Percentiles rank a stretch among this genome's conserved stretches.
These are phyloP conservation scores for Scopus umbretta DNA, from an alignment of 2,113 vertebrate genomes.

Conservation along the genomic window DNA sequence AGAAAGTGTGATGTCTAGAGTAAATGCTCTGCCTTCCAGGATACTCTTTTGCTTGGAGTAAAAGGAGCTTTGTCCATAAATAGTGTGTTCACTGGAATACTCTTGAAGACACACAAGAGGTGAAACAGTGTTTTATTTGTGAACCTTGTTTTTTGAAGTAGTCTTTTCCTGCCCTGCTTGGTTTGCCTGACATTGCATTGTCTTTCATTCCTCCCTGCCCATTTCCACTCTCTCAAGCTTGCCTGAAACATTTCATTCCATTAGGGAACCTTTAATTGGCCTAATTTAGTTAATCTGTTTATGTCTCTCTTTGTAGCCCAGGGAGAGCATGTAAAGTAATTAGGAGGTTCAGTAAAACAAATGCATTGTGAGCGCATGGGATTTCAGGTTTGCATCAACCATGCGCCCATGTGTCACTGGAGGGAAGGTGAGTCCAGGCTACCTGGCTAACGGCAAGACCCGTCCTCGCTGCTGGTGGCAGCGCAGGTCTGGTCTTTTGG, in stretches of 20 bases:
- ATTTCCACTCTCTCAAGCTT: slow-evolving; percentile 22
- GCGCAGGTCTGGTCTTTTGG: not conserved
- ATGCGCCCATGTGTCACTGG: not conserved
- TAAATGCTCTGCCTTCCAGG: not conserved
- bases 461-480: not conserved
- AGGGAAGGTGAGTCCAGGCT: not conserved
- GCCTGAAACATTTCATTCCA: slow-evolving; percentile 67
- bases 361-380: not conserved
- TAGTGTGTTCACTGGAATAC: not conserved
- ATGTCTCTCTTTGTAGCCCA: slow-evolving; percentile 63
- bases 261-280: slow-evolving; percentile 71
- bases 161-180: not conserved
- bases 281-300: slow-evolving; percentile 72
- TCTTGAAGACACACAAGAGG: not conserved
- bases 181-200: not conserved
- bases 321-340: slow-evolving; percentile 67
- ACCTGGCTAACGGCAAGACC: not conserved
- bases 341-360: slow-evolving; percentile 63
- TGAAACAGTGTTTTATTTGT: not conserved
- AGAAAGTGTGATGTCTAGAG: not conserved
- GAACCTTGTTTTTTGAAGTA: not conserved
- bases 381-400: not conserved
- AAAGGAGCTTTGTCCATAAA: not conserved
- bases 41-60: not conserved
- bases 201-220: slow-evolving; percentile 17